Percentiles rank a stretch among this genome's conserved stretches.
Conservation (phyloP, 2,888 invertebrate genomes). For the Melipona beecheii region DNA sequence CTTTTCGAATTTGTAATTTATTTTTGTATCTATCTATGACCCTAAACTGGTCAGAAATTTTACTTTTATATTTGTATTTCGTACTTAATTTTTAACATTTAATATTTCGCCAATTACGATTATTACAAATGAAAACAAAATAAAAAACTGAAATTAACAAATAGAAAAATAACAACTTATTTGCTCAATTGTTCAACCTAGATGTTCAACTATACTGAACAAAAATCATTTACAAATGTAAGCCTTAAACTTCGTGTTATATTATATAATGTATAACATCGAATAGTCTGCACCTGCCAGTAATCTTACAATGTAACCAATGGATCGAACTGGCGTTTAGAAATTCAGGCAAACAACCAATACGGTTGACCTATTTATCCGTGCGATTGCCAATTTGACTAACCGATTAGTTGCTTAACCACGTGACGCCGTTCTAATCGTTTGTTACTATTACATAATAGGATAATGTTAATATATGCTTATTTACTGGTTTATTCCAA, state of each 20-base stretch:
- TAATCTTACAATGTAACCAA: constrained; percentile 29
- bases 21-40: too few species aligned
- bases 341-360: constrained; percentile 46
- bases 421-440: constrained; percentile 23
- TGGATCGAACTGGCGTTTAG: constrained; percentile 30
- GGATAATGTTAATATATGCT: constrained; percentile 7
- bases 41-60: too few species aligned
- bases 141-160: too few species aligned
- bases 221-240: background rate
- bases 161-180: too few species aligned
- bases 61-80: too few species aligned
- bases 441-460: constrained; percentile 12
- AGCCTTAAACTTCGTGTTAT: background rate
- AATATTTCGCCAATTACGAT: too few species aligned
- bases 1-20: too few species aligned
- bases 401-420: constrained; percentile 48
- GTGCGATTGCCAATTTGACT: constrained; percentile 40
- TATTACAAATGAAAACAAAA: too few species aligned
- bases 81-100: too few species aligned
- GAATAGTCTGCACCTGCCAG: background rate
- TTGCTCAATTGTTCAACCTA: too few species aligned
- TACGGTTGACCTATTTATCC: constrained; percentile 52
- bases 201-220: too few species aligned
- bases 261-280: background rate
- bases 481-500: background rate